These are phyloP conservation scores for Drosophila pectinifera DNA, from an alignment of 1,140 invertebrate species.

Conservation along the genomic window DNA sequence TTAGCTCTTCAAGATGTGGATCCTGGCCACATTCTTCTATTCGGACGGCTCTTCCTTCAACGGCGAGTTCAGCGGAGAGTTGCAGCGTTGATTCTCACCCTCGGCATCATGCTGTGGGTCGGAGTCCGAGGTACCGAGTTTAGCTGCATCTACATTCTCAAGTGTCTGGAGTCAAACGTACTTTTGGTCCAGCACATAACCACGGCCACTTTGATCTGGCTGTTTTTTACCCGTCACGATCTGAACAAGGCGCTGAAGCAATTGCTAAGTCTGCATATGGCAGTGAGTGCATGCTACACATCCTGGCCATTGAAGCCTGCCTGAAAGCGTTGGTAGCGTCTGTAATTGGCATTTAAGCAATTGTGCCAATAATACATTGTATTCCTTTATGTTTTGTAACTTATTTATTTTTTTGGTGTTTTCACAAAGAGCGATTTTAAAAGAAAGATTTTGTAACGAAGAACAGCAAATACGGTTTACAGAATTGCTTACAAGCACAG, in stretches of 20 bases:
- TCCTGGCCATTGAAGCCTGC: constrained; percentile 90
- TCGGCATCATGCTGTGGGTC: constrained; percentile 96
- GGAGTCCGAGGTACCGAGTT: constrained; percentile 98
- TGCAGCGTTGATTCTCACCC: constrained; percentile 95
- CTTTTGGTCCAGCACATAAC: constrained; percentile 95
- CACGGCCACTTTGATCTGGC: constrained; percentile 95
- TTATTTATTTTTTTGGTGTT: constrained; percentile 55
- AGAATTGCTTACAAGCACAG: no score
- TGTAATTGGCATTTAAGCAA: constrained; percentile 87
- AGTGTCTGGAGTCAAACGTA: constrained; percentile 97
- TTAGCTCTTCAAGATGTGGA: constrained; percentile 97
- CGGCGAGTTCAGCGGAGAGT: constrained; percentile 93
- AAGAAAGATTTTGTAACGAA: constrained; percentile 53
- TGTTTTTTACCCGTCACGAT: constrained; percentile 95
- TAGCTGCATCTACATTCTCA: constrained; percentile 97
- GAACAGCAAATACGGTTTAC: constrained; percentile 54
- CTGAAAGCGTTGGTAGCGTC: constrained; percentile 90
- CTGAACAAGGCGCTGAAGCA: constrained; percentile 90
- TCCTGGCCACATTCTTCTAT: constrained; percentile 97
- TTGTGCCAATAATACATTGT: constrained; percentile 35
- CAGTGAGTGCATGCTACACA: constrained; percentile 88
- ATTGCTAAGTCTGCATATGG: constrained; percentile 89
- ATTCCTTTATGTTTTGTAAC: constrained; percentile 50
- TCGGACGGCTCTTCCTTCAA: constrained; percentile 88
- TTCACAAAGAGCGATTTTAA: constrained; percentile 51